Evolutionary conservation across 2,888 invertebrate genomes (phyloP), one percentile per base, ranked within the genome.

Genomic region (Euphydryas editha): DNA sequence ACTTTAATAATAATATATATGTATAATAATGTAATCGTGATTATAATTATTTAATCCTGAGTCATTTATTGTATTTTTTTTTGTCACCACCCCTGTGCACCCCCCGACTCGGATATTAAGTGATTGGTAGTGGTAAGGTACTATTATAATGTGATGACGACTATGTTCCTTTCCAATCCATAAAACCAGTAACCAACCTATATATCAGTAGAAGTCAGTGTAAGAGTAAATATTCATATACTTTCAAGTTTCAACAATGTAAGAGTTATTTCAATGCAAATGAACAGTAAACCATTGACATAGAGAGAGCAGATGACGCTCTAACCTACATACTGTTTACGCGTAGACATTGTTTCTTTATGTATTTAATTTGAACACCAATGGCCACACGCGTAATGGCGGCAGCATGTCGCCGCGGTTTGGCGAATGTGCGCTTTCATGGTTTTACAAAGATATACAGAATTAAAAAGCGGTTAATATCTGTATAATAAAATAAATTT

Each of bases 341-440:
- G 73, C 82, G 84, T 85, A 82, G 81, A 86, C 83, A 84, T 79
- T 79, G 83, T 82, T 86, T 89, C 88, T 89, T 89, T 88, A 89
- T 87, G 88, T 85, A 86, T 91, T 90, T 91, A 89, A 90, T 90
- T 90, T 88, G 84, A 88, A 83, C 87, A 77, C 80, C 87, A 81
- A 87, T 84, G 85, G 84, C 82, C 84, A 84, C 80, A 84, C 84
- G 84, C 83, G 78, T 83, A 85, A 89, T 86, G 84, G 86, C 83
- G 82, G 81, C 90, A 85, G 80, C 85, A 82, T 91, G 91, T 87
- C 86, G 88, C 89, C 82, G 90, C 81, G 90, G 90, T 92, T 88
- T 88, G 86, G 90, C 87, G 83, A 83, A 84, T 81, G 81, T 81
- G 80, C 82, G 81, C 79, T 76, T 73, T 73, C 79, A 74, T 78